These are phyloP conservation scores for Aphidoletes aphidimyza DNA, from an alignment of 2,888 invertebrate genomes.

Conservation along the genomic window DNA sequence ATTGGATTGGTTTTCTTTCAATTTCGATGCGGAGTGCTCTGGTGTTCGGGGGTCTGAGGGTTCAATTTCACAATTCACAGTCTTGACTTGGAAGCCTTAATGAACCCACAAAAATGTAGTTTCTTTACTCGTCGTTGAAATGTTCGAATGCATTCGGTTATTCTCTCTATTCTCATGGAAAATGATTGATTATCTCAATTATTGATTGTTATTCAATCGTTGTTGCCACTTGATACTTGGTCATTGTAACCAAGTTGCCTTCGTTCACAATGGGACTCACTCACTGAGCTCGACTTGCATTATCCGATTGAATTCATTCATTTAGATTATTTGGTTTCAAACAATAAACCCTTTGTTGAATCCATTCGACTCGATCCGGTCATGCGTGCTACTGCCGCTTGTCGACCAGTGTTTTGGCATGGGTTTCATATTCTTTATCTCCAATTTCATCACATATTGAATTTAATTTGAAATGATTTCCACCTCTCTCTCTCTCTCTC, in stretches of 20 bases:
- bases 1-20: slow-evolving; percentile 9
- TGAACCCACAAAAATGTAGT: slow-evolving; percentile 41
- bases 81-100: not conserved
- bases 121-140: not conserved
- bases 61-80: no score
- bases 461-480: slow-evolving; percentile 39
- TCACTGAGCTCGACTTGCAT: not conserved
- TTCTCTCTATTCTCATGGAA: not conserved
- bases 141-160: not conserved
- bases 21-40: no score
- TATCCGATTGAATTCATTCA: slow-evolving; percentile 17
- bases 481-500: no score
- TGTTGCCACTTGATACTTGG: not conserved
- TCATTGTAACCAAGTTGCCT: not conserved
- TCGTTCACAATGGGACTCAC: no score
- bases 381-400: not conserved
- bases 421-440: slow-evolving; percentile 23
- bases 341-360: slow-evolving; percentile 23
- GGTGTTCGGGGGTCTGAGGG: no score
- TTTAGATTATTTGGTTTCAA: not conserved
- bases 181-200: slow-evolving; percentile 42
- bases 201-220: slow-evolving; percentile 49
- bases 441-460: slow-evolving; percentile 32
- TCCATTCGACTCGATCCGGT: not conserved
- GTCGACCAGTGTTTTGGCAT: no score